Evolutionary conservation across 2,888 invertebrate species (phyloP), one percentile per base, ranked within the genome.

Genomic region (Drosophila leonis): DNA sequence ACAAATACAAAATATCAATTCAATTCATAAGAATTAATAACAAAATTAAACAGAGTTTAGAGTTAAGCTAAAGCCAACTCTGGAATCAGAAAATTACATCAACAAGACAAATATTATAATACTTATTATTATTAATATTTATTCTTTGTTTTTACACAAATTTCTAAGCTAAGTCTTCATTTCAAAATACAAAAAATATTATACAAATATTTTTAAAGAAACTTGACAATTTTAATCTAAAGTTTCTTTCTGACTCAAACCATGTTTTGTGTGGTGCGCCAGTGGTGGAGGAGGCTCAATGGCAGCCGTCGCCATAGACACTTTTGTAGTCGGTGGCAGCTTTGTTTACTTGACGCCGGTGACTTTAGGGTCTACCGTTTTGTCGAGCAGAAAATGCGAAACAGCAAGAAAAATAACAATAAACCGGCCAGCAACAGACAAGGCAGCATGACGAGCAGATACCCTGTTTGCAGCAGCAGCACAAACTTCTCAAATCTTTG

Each of bases 301-400:
- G 63, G 57, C 71, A 70, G 66, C 75, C 65, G 69, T 65, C 51
- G 65, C 41, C 76, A 20, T 65, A 59, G 51, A 56, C 44, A 73
- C 65, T 67, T 66, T 67, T 54, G 52, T 67, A 67, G 68, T 66
- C 39, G 66, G 27, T 54, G 68, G 67, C 67, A 54, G 66, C 66
- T 35, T 55, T 88, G 82, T 88, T 88, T 82, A 82, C 77, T 74
- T 71, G 82, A 78, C 71, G 74, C 83, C 80, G 82, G 75, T 79
- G 75, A 82, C 80, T 82, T 87, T 82, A 67, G 49, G 82, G 79
- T 69, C 76, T 74, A 69, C 69, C 85, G 84, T 72, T 78, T 84
- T 88, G 72, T 74, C 79, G 74, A 61, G 64, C 80, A 83, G 76
- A 75, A 84, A 82, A 88, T 88, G 62, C 62, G 46, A 61, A 67